Base-by-base conservation (phyloP, 2,113 vertebrate genomes). In the Equus przewalskii region DNA sequence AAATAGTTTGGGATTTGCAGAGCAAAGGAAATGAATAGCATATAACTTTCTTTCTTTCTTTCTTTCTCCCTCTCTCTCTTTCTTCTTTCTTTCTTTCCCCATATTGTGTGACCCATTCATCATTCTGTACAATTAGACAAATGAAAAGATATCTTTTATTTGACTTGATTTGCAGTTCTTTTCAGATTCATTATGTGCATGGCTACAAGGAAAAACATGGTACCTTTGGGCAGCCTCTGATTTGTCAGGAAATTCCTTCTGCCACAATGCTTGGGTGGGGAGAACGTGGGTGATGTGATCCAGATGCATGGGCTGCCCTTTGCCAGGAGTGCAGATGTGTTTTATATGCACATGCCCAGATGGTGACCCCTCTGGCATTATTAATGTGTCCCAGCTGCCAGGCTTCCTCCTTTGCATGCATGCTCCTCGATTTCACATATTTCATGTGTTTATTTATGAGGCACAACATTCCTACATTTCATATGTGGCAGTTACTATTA, bases 201-300 rank as follows among this genome's bases (percentile, higher is more conserved):
- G 4, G 79, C 97, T 98, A 96, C 96, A 97, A 97, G 96, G 28
- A 56, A 98, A 98, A 98, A 96, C 97, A 89, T 97, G 98, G 97
- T 98, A 98, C 98, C 98, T 98, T 98, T 98, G 97, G 98, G 98
- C 98, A 97, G 96, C 97, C 30, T 98, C 97, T 98, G 97, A 98
- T 98, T 98, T 88, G 49, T 98, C 98, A 98, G 98, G 98, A 99
- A 98, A 98, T 98, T 98, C 98, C 98, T 98, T 92, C 97, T 96
- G 96, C 97, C 98, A 54, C 96, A 98, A 98, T 96, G 76, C 72
- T 98, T 98, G 97, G 95, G 98, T 97, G 97, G 98, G 95, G 97
- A 98, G 97, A 98, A 98, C 54, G 49, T 91, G 90, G 79, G 91
- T 98, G 98, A 99, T 98, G 60, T 16, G 96, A 97, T 97, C 98